Percentiles rank a stretch among this genome's conserved stretches.
Evolutionary conservation across 2,888 invertebrate species (phyloP).

Genomic region (Azorinus chamasolen): DNA sequence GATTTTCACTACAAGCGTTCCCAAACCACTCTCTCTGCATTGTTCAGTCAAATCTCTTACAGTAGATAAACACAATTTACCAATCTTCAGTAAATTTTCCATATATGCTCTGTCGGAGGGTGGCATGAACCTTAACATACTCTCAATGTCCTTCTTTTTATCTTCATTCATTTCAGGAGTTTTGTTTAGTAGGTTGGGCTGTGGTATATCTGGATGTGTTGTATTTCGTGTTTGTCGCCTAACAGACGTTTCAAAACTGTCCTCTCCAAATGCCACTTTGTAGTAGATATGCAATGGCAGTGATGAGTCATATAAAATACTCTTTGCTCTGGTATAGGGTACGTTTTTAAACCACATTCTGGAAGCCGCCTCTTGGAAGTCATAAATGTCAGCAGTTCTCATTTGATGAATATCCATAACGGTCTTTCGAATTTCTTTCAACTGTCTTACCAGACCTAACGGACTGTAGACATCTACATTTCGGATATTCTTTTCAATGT

Average conservation of each 20-base stretch:
- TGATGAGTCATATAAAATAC: constrained; percentile 1
- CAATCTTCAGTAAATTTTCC: constrained; percentile 17
- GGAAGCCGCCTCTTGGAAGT: constrained; percentile 29
- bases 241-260: constrained; percentile 1
- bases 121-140: constrained; percentile 37
- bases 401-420: constrained; percentile 39
- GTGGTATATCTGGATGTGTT: neutral
- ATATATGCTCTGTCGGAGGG: constrained; percentile 1
- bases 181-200: neutral
- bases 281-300: constrained; percentile 27
- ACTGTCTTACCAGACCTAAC: constrained; percentile 32
- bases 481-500: constrained; percentile 43
- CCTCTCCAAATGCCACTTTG: constrained; percentile 28
- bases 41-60: no score
- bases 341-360: constrained; percentile 23
- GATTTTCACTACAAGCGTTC: no score
- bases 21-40: no score
- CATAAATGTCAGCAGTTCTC: constrained; percentile 24
- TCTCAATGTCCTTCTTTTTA: constrained; percentile 30
- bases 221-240: constrained; percentile 13
- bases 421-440: constrained; percentile 26
- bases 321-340: constrained; percentile 47
- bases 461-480: constrained; percentile 52
- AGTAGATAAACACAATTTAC: no score
- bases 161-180: constrained; percentile 11